Base-by-base conservation (phyloP, 2,113 vertebrate genomes). In the Beaufortia kweichowensis region DNA sequence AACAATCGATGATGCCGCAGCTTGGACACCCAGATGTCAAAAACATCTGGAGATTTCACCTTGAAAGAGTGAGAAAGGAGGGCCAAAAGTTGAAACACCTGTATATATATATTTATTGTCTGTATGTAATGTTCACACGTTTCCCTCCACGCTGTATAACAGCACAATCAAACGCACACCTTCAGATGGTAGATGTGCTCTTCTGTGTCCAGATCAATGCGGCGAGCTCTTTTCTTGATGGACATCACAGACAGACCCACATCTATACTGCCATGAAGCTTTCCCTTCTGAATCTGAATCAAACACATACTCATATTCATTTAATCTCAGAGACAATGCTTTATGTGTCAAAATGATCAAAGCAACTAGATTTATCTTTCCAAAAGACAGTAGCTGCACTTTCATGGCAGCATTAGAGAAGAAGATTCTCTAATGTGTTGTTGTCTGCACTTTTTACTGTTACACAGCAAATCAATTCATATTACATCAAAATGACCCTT, bases 181-280 rank as follows among this genome's bases (percentile, higher is more conserved):
- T 98, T 99, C 81, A 99, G 90, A 85, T 99, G 97, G 87, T 99
- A 99, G 82, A 99, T 99, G 59, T 99, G 96, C 81, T 99, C 97
- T 85, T 98, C 97, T 0, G 97, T 99, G 88, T 99, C 97, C 78
- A 99, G 92, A 85, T 99, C 97, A 85, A 99, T 99, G 66, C 97
- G 93, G 21, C 95, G 94, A 80, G 95, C 94, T 85, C 94, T 95
- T 91, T 99, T 99, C 90, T 98, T 99, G 68, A 99, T 95, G 29
- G 96, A 99, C 97, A 99, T 98, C 79, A 99, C 97, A 0, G 96
- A 98, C 65, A 99, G 93, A 56, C 97, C 97, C 1, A 99, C 96
- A 69, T 99, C 97, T 4, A 99, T 99, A 91, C 97, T 98, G 62
- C 97, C 96, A 5, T 99, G 97, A 56, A 98, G 93, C 84, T 99